These are phyloP conservation scores for Parazoanthus darwini DNA, from an alignment of 92 coral and sea anemone species.

Conservation along the genomic window DNA sequence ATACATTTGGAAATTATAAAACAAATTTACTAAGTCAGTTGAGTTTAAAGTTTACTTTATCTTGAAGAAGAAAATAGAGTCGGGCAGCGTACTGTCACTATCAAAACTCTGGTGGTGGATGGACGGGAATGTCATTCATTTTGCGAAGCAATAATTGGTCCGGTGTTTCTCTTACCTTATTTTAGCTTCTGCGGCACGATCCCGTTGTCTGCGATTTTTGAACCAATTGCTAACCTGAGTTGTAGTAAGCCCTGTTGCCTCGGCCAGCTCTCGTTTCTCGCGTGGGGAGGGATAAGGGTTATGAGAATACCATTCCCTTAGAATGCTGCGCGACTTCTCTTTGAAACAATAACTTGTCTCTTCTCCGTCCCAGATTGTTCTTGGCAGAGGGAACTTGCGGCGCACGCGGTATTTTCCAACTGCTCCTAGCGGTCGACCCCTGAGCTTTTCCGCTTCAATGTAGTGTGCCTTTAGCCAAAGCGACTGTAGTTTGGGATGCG, in stretches of 20 bases:
- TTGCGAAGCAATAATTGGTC: neutral
- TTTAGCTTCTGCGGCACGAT: slow-evolving; percentile 99
- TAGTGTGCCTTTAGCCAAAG: slow-evolving; percentile 99
- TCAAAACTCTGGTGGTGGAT: slow-evolving; percentile 12
- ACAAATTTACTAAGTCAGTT: slow-evolving; percentile 65
- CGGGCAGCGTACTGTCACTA: neutral
- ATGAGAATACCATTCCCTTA: slow-evolving; percentile 99
- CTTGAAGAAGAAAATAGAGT: slow-evolving; percentile 30
- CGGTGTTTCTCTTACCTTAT: slow-evolving; percentile 72
- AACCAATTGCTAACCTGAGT: slow-evolving; percentile 99
- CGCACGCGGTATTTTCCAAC: slow-evolving; percentile 99
- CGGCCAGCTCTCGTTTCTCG: slow-evolving; percentile 98
- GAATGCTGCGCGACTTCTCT: slow-evolving; percentile 97
- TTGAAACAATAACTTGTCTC: slow-evolving; percentile 99
- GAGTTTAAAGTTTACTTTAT: slow-evolving; percentile 56
- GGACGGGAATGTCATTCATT: neutral
- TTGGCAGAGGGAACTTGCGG: slow-evolving; percentile 98
- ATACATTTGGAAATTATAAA: slow-evolving; percentile 72
- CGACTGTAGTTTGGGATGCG: slow-evolving; percentile 99
- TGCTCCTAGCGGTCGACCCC: slow-evolving; percentile 99
- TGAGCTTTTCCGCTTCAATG: slow-evolving; percentile 97
- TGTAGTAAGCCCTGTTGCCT: slow-evolving; percentile 96
- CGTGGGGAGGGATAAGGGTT: slow-evolving; percentile 99
- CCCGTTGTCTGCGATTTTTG: slow-evolving; percentile 98
- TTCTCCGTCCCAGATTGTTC: slow-evolving; percentile 99